These are phyloP conservation scores for Porites divaricata DNA, from an alignment of 92 coral and sea anemone species.

Conservation along the genomic window DNA sequence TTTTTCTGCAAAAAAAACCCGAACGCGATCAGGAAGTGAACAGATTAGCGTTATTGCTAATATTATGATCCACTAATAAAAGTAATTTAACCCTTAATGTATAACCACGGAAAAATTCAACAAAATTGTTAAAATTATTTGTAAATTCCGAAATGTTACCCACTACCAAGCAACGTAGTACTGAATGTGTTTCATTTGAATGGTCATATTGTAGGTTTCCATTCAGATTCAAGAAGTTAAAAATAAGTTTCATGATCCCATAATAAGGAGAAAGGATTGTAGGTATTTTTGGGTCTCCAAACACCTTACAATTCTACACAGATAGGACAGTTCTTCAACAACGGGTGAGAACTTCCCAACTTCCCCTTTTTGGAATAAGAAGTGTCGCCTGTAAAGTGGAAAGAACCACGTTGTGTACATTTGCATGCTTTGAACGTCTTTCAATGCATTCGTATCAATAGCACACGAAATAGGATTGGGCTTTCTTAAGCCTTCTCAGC, in stretches of 20 bases:
- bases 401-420: neutral
- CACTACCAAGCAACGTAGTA: too few relatives aligned
- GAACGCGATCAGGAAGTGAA: neutral
- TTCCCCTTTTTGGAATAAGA: too few relatives aligned
- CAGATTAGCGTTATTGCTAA: neutral
- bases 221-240: too few relatives aligned
- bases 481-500: slow-evolving; percentile 25
- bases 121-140: too few relatives aligned
- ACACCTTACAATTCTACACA: too few relatives aligned
- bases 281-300: neutral
- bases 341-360: neutral
- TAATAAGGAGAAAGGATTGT: too few relatives aligned
- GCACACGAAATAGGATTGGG: neutral
- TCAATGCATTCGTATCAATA: neutral
- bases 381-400: neutral
- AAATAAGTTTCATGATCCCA: too few relatives aligned
- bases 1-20: neutral
- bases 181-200: too few relatives aligned
- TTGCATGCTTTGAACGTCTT: neutral
- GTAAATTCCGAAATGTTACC: too few relatives aligned
- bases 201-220: too few relatives aligned
- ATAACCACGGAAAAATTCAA: too few relatives aligned
- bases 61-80: neutral
- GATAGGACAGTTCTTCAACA: neutral
- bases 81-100: neutral